Percentiles rank a stretch among this genome's conserved stretches.
These are phyloP conservation scores for Brachionus rotundiformis DNA, from an alignment of 1,140 invertebrate genomes.

Conservation along the genomic window DNA sequence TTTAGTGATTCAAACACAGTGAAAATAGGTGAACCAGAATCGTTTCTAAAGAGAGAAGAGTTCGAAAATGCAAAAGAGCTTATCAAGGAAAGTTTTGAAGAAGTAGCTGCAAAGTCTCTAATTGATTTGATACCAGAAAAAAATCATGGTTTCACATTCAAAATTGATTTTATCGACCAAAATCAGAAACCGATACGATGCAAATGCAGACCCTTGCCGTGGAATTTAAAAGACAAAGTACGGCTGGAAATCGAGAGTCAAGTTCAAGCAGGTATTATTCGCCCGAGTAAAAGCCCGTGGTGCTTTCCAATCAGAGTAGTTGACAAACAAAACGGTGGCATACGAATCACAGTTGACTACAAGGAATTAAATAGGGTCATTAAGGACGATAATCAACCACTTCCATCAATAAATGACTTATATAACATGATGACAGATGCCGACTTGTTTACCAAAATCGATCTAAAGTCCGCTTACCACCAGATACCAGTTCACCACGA, in stretches of 20 bases:
- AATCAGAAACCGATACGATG: slow-evolving; percentile 18
- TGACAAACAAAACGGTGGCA: slow-evolving; percentile 36
- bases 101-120: background rate
- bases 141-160: slow-evolving; percentile 25
- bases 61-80: background rate
- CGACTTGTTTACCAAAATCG: background rate
- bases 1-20: slow-evolving; percentile 1
- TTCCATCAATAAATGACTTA: slow-evolving; percentile 3
- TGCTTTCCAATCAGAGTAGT: slow-evolving; percentile 55
- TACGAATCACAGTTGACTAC: slow-evolving; percentile 26
- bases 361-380: background rate
- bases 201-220: background rate
- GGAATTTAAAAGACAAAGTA: background rate
- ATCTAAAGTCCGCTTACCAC: background rate
- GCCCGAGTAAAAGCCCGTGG: slow-evolving; percentile 53
- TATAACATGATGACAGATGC: slow-evolving; percentile 38
- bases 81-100: background rate
- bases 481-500: background rate
- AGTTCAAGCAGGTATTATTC: slow-evolving; percentile 49
- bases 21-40: background rate
- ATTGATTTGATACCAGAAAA: background rate
- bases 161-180: slow-evolving; percentile 16
- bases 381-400: background rate
- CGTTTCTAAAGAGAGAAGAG: background rate
- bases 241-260: background rate